A percentile compares a stretch with the other conserved stretches of the same genome.
These are phyloP conservation scores for Ormyrus pomaceus DNA, from an alignment of 2,888 invertebrate genomes.

Conservation along the genomic window DNA sequence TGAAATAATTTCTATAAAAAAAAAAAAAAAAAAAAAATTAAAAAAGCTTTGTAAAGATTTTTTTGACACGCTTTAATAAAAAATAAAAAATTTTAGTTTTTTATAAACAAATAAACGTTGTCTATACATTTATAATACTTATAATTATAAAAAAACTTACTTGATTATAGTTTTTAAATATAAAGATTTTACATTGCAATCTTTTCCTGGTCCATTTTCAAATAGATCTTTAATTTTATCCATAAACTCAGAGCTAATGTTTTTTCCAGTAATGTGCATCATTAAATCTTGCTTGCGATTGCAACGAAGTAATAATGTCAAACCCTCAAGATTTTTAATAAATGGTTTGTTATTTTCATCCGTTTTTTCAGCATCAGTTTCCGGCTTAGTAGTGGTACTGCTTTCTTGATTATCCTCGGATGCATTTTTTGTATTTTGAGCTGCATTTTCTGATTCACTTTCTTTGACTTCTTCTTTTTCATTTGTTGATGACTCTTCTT, in stretches of 20 bases:
- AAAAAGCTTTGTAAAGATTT: background rate
- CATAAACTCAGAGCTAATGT: conserved; percentile 68
- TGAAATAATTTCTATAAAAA: conserved; percentile 7
- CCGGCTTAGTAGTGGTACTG: conserved; percentile 40
- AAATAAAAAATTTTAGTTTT: background rate
- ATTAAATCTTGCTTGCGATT: conserved; percentile 72
- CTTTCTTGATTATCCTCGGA: conserved; percentile 48
- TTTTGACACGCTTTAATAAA: background rate
- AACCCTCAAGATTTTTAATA: conserved; percentile 64
- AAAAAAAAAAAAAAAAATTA: conserved; percentile 25
- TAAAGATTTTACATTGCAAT: conserved; percentile 73
- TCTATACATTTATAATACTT: too few species aligned
- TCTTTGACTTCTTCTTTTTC: conserved; percentile 47
- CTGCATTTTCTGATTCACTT: conserved; percentile 15
- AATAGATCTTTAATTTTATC: conserved; percentile 69
- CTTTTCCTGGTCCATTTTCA: conserved; percentile 69
- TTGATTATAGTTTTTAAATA: conserved; percentile 72
- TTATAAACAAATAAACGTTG: conserved; percentile 19
- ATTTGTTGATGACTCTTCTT: conserved; percentile 51
- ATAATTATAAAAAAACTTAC: conserved; percentile 61
- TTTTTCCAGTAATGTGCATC: conserved; percentile 72
- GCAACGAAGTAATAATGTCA: conserved; percentile 70
- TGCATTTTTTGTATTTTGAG: conserved; percentile 49
- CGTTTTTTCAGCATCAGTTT: conserved; percentile 51
- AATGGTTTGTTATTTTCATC: conserved; percentile 54